A percentile compares a stretch with the other conserved stretches of the same genome.
These are phyloP conservation scores for Tapirus terrestris DNA, from an alignment of 2,113 vertebrate genomes.

Conservation along the genomic window DNA sequence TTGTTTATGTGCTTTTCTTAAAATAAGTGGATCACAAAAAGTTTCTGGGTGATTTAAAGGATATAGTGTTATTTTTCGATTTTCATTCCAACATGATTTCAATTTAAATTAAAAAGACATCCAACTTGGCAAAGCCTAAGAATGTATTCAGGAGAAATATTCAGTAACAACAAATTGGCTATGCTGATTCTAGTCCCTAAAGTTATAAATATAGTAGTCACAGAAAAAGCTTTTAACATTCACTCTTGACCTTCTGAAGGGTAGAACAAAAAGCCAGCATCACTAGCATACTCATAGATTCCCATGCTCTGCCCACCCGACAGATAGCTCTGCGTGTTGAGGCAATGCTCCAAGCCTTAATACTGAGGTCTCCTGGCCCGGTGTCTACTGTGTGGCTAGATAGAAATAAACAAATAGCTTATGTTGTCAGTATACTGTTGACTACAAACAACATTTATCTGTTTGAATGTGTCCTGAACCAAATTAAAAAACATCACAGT, in stretches of 20 bases:
- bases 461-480: constrained; percentile 30
- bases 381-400: background rate
- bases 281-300: constrained; percentile 39
- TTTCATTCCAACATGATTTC: background rate
- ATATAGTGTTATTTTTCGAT: background rate
- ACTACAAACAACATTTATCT: background rate
- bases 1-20: background rate
- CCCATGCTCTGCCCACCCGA: background rate
- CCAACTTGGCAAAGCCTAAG: background rate
- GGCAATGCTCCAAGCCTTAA: background rate
- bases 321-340: background rate
- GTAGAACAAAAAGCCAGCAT: background rate
- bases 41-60: background rate
- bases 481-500: constrained; percentile 34
- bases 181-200: background rate
- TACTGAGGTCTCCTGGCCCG: background rate
- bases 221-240: background rate
- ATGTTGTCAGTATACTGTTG: background rate
- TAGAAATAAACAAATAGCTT: background rate
- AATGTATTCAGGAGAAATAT: background rate
- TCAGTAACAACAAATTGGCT: background rate
- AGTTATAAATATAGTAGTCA: background rate
- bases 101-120: background rate
- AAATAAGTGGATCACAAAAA: background rate
- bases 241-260: background rate